Base-by-base conservation (phyloP, 2,113 vertebrate genomes). In the Steatornis caripensis region DNA sequence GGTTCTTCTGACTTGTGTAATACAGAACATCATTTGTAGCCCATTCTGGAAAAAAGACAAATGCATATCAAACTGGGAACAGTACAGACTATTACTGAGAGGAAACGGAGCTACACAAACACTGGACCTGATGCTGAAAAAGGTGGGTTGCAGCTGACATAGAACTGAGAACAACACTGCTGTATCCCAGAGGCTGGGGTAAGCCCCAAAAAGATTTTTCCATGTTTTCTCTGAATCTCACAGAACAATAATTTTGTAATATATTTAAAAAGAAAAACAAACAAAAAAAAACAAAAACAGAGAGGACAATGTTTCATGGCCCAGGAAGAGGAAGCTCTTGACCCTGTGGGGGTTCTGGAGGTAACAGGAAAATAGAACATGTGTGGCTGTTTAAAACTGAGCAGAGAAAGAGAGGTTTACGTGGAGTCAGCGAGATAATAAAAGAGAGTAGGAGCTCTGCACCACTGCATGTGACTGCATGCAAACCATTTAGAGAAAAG, bases 11-110 rank as follows among this genome's bases (percentile, higher is more conserved):
- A 87, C 89, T 98, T 19, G 99, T 99, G 95, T 99, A 99, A 97
- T 99, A 99, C 46, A 99, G 95, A 92, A 99, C 95, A 46, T 98
- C 97, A 92, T 98, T 98, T 81, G 98, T 98, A 81, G 98, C 99
- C 99, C 99, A 99, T 97, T 99, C 99, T 99, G 97, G 49, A 96
- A 94, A 85, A 92, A 94, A 92, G 39, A 84, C 26, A 93, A 90
- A 96, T 30, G 30, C 17, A 3, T 36, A 76, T 91, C 22, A 96
- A 72, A 81, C 48, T 68, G 53, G 45, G n/a, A 95, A 72, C 45
- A 45, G 15, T 29, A 23, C 16, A 51, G 54, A 45, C 19, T 39
- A n/a, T 23, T 79, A 76, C 29, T 72, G 65, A 89, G n/a, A 87
- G 29, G 78, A 81, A 49, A 64, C 5, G 26, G 54, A 86, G 20